Evolutionary conservation across 2,888 invertebrate species (phyloP), one percentile per base, ranked within the genome.

Genomic region (Tillus elongatus): DNA sequence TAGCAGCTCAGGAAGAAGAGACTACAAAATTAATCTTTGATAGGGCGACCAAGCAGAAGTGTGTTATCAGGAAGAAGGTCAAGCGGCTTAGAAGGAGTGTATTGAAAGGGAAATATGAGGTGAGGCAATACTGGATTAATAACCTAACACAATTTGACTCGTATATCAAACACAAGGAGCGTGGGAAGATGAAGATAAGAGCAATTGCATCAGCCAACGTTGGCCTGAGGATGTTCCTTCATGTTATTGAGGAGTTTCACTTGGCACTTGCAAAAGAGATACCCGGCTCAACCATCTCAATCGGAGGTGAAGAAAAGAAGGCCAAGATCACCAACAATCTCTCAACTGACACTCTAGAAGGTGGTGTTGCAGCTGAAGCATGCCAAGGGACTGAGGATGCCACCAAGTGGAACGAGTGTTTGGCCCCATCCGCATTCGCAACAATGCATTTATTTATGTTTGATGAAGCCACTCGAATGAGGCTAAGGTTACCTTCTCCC

Each of bases 331-430:
- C 37, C 13, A 47, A 29, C 15, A 40, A 40, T 8, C 24, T 47
- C 13, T 30, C 30, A 2, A 31, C 15, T 16, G 35, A 39, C 1
- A 16, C 19, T 3, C 33, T 42, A 14, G 10, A n/a, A 11, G 27
- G 30, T 2, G 33, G 27, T 1, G 32, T 27, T 4, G 13, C 43
- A 1, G 15, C 4, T 2, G 4, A 28, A 0, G 9, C 36, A 13
- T 15, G 34, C 9, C 56, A 57, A 40, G 51, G 46, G 1, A 56
- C 53, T 2, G 53, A 56, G 33, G 53, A 56, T 37, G 53, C 54
- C 0, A 51, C 54, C 1, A 57, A 56, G 40, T 56, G 53, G 50
- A 58, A 58, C 37, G 55, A 58, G 32, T 55, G 52, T 26, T 15
- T 56, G 0, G 34, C 49, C 0, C 46, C 54, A 13, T 36, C 41